These are phyloP conservation scores for Scaptomyza tumidula DNA, from an alignment of 2,888 invertebrate species.

Conservation along the genomic window DNA sequence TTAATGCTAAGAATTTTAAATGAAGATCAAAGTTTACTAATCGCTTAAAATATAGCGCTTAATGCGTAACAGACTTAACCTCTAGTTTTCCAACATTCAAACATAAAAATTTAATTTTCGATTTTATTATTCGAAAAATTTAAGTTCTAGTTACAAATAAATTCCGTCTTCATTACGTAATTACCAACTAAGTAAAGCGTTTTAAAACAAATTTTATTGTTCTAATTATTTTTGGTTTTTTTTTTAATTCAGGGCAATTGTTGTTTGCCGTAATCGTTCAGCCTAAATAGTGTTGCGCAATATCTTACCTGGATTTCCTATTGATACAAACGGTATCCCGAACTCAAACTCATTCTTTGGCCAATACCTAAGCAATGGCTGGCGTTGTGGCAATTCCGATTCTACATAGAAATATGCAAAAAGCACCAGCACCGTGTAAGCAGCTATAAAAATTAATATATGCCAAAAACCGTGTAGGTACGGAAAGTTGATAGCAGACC, in stretches of 20 bases:
- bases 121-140: slow-evolving; percentile 25
- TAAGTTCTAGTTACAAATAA: slow-evolving; percentile 30
- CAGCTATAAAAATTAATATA: slow-evolving; percentile 91
- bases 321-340: slow-evolving; percentile 90
- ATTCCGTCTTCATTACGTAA: slow-evolving; percentile 1
- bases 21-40: slow-evolving; percentile 22
- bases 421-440: slow-evolving; percentile 90
- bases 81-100: slow-evolving; percentile 40
- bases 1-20: slow-evolving; percentile 15
- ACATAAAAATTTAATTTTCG: slow-evolving; percentile 31
- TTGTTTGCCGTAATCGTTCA: slow-evolving; percentile 10
- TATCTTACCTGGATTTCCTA: slow-evolving; percentile 86
- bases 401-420: slow-evolving; percentile 92
- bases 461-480: slow-evolving; percentile 94
- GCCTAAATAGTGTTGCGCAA: slow-evolving; percentile 66
- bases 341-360: slow-evolving; percentile 91
- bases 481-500: slow-evolving; percentile 91
- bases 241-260: slow-evolving; percentile 38
- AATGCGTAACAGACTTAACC: slow-evolving; percentile 57
- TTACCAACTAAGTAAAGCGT: slow-evolving; percentile 50
- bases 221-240: slow-evolving; percentile 4
- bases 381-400: slow-evolving; percentile 90
- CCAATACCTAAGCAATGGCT: slow-evolving; percentile 90
- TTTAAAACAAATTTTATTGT: slow-evolving; percentile 30
- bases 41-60: slow-evolving; percentile 23